These are phyloP conservation scores for Leptopilina boulardi DNA, from an alignment of 1,140 invertebrate species.

Conservation along the genomic window DNA sequence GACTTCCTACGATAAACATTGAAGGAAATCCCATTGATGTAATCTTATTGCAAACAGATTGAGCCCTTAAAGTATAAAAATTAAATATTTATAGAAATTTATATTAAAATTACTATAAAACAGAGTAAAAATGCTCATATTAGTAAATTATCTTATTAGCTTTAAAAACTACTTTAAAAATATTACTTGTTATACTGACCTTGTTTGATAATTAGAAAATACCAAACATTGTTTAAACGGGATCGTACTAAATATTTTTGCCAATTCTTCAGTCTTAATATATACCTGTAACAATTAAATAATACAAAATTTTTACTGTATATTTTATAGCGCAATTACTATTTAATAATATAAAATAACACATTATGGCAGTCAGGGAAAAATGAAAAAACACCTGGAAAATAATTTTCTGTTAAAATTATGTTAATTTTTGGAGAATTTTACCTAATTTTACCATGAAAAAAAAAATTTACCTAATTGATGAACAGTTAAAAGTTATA, in stretches of 20 bases:
- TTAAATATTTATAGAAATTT: background rate
- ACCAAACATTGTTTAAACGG: conserved; percentile 93
- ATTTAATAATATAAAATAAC: too few relatives aligned
- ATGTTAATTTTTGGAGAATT: too few relatives aligned
- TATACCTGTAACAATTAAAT: conserved; percentile 69
- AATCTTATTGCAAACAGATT: conserved; percentile 84
- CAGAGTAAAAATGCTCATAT: background rate
- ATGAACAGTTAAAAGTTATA: too few relatives aligned
- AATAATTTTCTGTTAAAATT: too few relatives aligned
- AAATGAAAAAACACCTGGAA: too few relatives aligned
- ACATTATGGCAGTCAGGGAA: too few relatives aligned
- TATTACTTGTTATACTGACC: conserved; percentile 70
- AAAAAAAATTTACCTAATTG: too few relatives aligned
- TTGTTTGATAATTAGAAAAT: conserved; percentile 91
- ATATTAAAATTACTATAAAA: conserved; percentile 36
- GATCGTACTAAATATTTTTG: conserved; percentile 82
- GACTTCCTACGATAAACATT: conserved; percentile 84
- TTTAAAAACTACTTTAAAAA: background rate
- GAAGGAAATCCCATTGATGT: conserved; percentile 83
- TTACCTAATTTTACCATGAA: too few relatives aligned
- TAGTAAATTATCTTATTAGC: too few relatives aligned
- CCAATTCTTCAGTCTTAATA: conserved; percentile 83
- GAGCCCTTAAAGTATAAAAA: conserved; percentile 75
- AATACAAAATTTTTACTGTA: background rate
- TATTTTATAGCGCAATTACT: conserved; percentile 69